These are phyloP conservation scores for Pollenia labialis DNA, from an alignment of 2,888 invertebrate genomes.

Conservation along the genomic window DNA sequence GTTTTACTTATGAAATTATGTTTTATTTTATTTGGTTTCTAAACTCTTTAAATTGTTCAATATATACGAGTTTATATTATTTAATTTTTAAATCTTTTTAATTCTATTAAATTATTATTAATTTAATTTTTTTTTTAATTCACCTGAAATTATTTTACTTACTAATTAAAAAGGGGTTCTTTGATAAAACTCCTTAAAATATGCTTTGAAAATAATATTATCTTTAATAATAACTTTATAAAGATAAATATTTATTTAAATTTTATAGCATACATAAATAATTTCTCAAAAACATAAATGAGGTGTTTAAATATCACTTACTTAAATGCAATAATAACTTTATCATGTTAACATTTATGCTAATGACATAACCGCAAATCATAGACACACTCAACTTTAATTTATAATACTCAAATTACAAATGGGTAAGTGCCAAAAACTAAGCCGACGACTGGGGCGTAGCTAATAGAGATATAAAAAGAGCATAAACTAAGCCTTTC, in stretches of 20 bases:
- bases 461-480: not conserved
- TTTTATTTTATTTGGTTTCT: too few relatives aligned
- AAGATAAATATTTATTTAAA: constrained; percentile 49
- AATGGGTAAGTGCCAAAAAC: not conserved
- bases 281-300: constrained; percentile 41
- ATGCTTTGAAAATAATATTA: not conserved
- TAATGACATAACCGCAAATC: constrained; percentile 71
- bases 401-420: constrained; percentile 39
- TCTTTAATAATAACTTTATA: constrained; percentile 30
- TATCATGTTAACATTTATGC: constrained; percentile 72
- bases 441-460: constrained; percentile 15
- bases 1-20: too few relatives aligned
- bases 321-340: constrained; percentile 73
- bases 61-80: not conserved
- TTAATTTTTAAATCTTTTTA: not conserved
- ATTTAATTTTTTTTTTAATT: too few relatives aligned
- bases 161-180: not conserved
- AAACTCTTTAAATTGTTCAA: too few relatives aligned
- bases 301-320: constrained; percentile 72
- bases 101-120: too few relatives aligned
- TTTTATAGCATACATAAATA: constrained; percentile 28
- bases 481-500: not conserved
- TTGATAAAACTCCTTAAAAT: not conserved
- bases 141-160: too few relatives aligned
- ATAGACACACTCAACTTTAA: constrained; percentile 30